A percentile compares a stretch with the other conserved stretches of the same genome.
These are phyloP conservation scores for Pitta sordida DNA, from an alignment of 2,113 vertebrate genomes.

Conservation along the genomic window DNA sequence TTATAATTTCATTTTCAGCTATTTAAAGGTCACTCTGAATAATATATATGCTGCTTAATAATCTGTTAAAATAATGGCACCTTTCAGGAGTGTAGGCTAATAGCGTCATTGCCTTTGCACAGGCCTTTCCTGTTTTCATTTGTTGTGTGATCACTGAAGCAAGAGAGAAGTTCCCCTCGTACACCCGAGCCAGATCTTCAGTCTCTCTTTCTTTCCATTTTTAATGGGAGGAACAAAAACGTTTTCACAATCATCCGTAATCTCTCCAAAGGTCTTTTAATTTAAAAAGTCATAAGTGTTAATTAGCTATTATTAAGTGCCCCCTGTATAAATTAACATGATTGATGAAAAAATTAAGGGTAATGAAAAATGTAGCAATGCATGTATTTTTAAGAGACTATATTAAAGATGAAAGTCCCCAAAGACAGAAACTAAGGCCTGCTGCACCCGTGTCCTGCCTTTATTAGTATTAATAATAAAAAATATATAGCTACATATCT, in stretches of 20 bases:
- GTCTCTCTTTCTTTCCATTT: slow-evolving; percentile 32
- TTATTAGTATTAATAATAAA: slow-evolving; percentile 62
- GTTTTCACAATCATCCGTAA: slow-evolving; percentile 72
- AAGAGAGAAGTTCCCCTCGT: neutral
- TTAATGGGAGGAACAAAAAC: slow-evolving; percentile 70
- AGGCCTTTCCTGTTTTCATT: neutral
- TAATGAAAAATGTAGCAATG: slow-evolving; percentile 81
- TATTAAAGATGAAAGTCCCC: slow-evolving; percentile 76
- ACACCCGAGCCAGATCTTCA: slow-evolving; percentile 23
- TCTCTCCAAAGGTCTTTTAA: slow-evolving; percentile 82
- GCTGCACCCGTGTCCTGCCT: slow-evolving; percentile 61
- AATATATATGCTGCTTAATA: slow-evolving; percentile 50
- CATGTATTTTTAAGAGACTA: slow-evolving; percentile 78
- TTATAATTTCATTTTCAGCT: slow-evolving; percentile 63
- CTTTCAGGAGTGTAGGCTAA: slow-evolving; percentile 17
- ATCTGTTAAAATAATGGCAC: slow-evolving; percentile 37
- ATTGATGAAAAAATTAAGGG: slow-evolving; percentile 83
- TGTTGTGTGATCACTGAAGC: neutral
- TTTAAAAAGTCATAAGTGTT: slow-evolving; percentile 84
- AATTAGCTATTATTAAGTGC: slow-evolving; percentile 83
- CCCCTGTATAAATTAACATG: slow-evolving; percentile 81
- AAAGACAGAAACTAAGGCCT: slow-evolving; percentile 68
- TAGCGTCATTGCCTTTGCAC: neutral
- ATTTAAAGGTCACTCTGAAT: slow-evolving; percentile 54
- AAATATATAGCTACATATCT: neutral